Conservation (phyloP, 2,888 invertebrate genomes). For the Brenthis hecate region DNA sequence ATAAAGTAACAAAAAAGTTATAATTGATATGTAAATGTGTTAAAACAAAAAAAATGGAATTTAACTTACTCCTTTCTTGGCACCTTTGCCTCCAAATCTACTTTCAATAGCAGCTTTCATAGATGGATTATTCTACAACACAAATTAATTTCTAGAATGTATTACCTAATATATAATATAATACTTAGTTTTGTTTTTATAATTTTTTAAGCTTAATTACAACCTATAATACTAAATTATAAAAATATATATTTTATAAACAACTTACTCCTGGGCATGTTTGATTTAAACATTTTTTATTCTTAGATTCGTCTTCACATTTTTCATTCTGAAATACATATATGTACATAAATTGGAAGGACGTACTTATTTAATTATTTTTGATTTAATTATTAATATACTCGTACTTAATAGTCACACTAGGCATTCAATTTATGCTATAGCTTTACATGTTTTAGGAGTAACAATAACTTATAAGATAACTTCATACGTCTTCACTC, state of each 20-base stretch:
- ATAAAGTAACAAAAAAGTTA: no score
- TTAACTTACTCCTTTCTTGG: slow-evolving; percentile 4
- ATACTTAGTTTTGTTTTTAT: neutral
- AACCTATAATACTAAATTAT: neutral
- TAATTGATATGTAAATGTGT: no score
- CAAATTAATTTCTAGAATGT: neutral
- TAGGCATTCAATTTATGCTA: no score
- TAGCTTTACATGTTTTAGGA: no score
- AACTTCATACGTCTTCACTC: no score
- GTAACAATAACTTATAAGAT: no score
- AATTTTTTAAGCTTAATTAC: no score
- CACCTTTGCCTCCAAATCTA: slow-evolving; percentile 46
- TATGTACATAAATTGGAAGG: neutral
- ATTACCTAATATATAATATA: neutral
- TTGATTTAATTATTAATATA: no score
- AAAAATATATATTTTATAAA: neutral
- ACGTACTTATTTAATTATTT: no score
- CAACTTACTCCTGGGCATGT: slow-evolving; percentile 54
- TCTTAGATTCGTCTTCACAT: slow-evolving; percentile 45
- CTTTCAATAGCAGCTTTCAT: slow-evolving; percentile 50
- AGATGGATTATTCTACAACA: slow-evolving; percentile 50
- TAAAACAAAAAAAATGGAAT: no score
- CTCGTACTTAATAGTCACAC: no score
- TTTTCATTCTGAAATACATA: slow-evolving; percentile 47
- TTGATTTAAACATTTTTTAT: slow-evolving; percentile 49